These are phyloP conservation scores for Salticus scenicus DNA, from an alignment of 2,888 invertebrate species.

Conservation along the genomic window DNA sequence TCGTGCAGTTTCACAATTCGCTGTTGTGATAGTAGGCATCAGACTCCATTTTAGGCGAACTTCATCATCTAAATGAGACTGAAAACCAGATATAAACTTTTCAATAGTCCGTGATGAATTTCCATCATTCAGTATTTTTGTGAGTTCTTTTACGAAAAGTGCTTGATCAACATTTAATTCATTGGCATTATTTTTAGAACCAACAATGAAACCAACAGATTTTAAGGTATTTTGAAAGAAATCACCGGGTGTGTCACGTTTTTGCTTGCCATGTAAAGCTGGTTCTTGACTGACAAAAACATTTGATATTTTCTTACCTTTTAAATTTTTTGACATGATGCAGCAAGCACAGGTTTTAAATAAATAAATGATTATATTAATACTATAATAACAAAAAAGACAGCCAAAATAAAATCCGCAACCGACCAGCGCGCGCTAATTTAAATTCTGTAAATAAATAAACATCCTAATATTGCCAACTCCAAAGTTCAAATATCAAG, in stretches of 20 bases:
- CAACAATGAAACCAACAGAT: conserved; percentile 39
- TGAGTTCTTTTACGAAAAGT: conserved; percentile 46
- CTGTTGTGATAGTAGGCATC: conserved; percentile 52
- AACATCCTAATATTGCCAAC: too few relatives aligned
- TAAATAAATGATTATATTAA: too few relatives aligned
- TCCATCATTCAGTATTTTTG: conserved; percentile 26
- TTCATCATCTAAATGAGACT: conserved; percentile 52
- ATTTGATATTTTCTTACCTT: conserved; percentile 49
- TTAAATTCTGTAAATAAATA: too few relatives aligned
- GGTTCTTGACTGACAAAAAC: conserved; percentile 51
- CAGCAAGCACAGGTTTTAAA: too few relatives aligned
- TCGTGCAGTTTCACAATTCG: conserved; percentile 53
- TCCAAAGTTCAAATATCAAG: too few relatives aligned
- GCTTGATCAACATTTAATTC: conserved; percentile 61
- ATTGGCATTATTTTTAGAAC: conserved; percentile 41
- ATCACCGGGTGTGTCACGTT: neutral
- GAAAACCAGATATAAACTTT: conserved; percentile 37
- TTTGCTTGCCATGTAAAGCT: conserved; percentile 26
- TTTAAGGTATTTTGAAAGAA: conserved; percentile 32
- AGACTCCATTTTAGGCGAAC: conserved; percentile 61
- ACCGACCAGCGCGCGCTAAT: too few relatives aligned
- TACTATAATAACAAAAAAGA: too few relatives aligned
- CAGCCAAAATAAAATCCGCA: too few relatives aligned
- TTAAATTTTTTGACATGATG: conserved; percentile 34
- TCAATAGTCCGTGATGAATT: neutral